A percentile compares a stretch with the other conserved stretches of the same genome.
Evolutionary conservation across 2,797 vertebrate genomes (phyloP).

Genomic region (Tangara arthus): DNA sequence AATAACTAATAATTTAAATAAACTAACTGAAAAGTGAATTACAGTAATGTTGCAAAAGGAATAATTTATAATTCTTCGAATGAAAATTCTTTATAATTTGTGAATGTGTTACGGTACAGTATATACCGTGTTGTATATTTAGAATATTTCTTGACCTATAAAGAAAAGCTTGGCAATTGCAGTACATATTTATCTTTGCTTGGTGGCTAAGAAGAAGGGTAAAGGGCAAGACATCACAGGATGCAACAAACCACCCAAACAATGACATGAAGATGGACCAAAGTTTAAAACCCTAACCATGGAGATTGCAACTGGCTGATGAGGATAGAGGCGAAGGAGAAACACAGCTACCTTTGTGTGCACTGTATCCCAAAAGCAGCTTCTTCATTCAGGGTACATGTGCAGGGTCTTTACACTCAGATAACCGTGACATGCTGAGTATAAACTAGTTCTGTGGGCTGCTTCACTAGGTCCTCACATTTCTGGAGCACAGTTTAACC

Average conservation of each 20-base stretch:
- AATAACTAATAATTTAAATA: slow-evolving; percentile 47
- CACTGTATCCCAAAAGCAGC: neutral
- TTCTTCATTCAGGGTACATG: neutral
- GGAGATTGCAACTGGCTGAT: neutral
- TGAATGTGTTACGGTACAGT: neutral
- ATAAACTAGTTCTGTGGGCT: neutral
- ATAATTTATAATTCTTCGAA: slow-evolving; percentile 4
- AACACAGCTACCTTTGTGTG: rapidly evolving
- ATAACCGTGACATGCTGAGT: rapidly evolving
- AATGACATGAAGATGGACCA: neutral
- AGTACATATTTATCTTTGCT: neutral
- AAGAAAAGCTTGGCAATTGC: slow-evolving; percentile 15
- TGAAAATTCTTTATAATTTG: neutral
- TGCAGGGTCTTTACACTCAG: neutral
- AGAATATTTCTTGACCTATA: slow-evolving; percentile 16
- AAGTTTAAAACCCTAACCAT: neutral
- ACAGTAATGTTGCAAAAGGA: neutral
- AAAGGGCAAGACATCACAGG: neutral
- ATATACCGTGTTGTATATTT: slow-evolving; percentile 10
- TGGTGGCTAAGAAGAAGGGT: neutral
- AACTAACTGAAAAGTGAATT: slow-evolving; percentile 27
- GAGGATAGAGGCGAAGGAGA: neutral
- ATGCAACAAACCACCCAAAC: neutral
- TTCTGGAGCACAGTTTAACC: neutral
- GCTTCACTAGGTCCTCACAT: neutral